These are phyloP conservation scores for pig (Sus scrofa) DNA, from an alignment of 2,113 vertebrate species.

Conservation along the genomic window DNA sequence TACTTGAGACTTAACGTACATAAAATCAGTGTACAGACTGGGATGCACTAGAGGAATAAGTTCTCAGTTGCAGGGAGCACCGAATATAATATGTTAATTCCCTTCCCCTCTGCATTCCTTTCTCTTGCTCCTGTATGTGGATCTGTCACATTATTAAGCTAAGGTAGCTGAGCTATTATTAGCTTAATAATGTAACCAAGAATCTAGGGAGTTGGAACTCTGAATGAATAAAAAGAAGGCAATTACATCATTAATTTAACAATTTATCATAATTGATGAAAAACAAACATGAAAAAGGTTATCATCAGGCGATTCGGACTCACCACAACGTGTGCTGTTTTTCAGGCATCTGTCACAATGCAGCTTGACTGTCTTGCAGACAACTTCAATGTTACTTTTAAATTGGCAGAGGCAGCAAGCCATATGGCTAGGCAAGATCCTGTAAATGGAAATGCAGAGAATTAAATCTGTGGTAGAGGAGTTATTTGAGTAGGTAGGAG, in stretches of 20 bases:
- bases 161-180: too few relatives aligned
- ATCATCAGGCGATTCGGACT: background rate
- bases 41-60: too few relatives aligned
- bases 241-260: background rate
- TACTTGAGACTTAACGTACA: background rate
- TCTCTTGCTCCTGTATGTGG: background rate
- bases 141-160: too few relatives aligned
- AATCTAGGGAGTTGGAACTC: background rate
- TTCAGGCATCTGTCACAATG: conserved; percentile 63
- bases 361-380: conserved; percentile 77
- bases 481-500: background rate
- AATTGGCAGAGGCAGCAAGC: conserved; percentile 84
- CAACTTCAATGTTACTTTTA: conserved; percentile 13
- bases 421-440: conserved; percentile 61
- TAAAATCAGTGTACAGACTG: background rate
- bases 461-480: background rate
- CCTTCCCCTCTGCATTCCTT: background rate
- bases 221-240: background rate
- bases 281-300: background rate
- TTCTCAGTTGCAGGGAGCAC: background rate
- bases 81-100: rapidly evolving
- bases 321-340: conserved; percentile 58
- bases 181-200: too few relatives aligned
- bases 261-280: background rate
- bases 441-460: conserved; percentile 62